Evolutionary conservation across 92 coral and sea anemone genomes (phyloP), one percentile per base, ranked within the genome.

Genomic region (Muricea muricata): DNA sequence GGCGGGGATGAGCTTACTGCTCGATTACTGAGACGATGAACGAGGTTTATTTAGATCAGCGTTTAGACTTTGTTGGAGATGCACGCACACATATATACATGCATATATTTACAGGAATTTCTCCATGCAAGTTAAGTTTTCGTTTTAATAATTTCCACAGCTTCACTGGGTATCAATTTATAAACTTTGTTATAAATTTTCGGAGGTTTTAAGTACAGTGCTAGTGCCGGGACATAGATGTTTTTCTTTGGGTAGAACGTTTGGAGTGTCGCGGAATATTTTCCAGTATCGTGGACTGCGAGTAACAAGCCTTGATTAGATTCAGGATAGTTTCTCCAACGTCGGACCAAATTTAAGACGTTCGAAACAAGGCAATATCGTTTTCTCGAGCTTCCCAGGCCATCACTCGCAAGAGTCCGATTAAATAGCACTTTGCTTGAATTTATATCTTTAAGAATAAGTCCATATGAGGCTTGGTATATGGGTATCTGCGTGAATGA

Each of bases 171-270:
- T 10, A 78, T 28, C 70, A 78, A 23, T 40, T 23, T 58, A 12
- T 56, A 56, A 35, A 24, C 58, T 18, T 18, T 40, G 20, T 56
- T 15, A 58, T 0, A 78, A 23, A 30, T 78, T 39, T 32, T 25
- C 30, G 71, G 55, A 12, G 61, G 34, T 14, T 56, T 20, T 1
- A 78, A 15, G n/a, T 18, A 34, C 6, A 78, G 52, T 20, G 83
- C 83, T 33, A 78, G 37, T 17, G 71, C 83, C 30, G 83, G 83
- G 21, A 78, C 71, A 7, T 78, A 6, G 55, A 78, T 57, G 14
- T 78, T 57, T 20, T 26, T 58, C 65, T 65, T 41, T 13, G 83
- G 83, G 58, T 78, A 78, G 58, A 78, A 78, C 33, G 83, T 78
- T 42, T 65, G 6, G 13, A 78, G 37, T 0, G 83, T 56, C 23